These are phyloP conservation scores for Lycaena phlaeas DNA, from an alignment of 2,888 invertebrate genomes.

Conservation along the genomic window DNA sequence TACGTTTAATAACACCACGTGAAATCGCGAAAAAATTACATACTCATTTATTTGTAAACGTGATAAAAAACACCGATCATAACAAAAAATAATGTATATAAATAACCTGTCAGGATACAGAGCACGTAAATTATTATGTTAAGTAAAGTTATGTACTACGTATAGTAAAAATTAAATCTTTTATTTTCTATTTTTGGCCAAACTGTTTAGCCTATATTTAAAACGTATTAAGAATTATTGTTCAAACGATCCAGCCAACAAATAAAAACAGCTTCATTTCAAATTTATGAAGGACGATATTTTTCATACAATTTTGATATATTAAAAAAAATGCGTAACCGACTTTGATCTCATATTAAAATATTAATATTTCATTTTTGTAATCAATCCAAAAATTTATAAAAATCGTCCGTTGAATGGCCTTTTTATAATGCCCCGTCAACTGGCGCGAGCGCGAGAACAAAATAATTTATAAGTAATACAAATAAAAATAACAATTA, in stretches of 20 bases:
- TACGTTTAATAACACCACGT: not conserved
- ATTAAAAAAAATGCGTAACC: not conserved
- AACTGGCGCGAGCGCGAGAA: slow-evolving; percentile 6
- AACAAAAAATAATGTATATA: not conserved
- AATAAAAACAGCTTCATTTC: not conserved
- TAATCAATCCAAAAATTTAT: not conserved
- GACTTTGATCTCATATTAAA: not conserved
- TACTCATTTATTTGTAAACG: not conserved
- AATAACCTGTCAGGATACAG: not conserved
- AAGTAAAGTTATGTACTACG: too few relatives aligned
- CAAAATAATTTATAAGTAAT: slow-evolving; percentile 8
- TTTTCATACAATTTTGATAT: not conserved
- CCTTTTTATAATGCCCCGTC: slow-evolving; percentile 3
- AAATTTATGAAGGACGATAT: not conserved
- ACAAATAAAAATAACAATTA: slow-evolving; percentile 15
- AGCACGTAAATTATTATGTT: not conserved
- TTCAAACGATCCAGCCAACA: not conserved
- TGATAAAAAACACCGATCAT: not conserved
- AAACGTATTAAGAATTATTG: not conserved
- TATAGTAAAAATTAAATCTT: not conserved
- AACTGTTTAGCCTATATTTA: not conserved
- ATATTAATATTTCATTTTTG: not conserved
- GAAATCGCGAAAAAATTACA: not conserved
- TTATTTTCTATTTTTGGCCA: not conserved
- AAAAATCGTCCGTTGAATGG: not conserved